Conservation (phyloP, 2,888 invertebrate genomes). For the Hirtodrosophila alboralis region DNA sequence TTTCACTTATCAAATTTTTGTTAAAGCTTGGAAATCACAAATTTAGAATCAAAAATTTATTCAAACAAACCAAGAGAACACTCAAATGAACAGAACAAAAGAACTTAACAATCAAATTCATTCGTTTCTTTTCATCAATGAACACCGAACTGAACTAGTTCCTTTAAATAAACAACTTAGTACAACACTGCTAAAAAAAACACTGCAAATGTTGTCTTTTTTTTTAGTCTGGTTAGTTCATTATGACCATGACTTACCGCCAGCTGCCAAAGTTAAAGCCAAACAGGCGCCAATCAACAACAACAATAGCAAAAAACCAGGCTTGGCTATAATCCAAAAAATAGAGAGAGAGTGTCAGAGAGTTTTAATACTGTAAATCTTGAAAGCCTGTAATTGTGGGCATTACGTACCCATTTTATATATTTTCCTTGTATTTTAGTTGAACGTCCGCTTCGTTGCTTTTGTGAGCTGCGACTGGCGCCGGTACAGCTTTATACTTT, state of each 20-base stretch:
- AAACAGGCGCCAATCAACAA: conserved; percentile 56
- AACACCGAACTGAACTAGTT: too few species aligned
- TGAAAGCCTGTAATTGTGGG: not conserved
- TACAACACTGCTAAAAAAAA: too few species aligned
- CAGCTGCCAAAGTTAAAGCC: conserved; percentile 56
- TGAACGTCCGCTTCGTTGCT: conserved; percentile 64
- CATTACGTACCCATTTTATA: conserved; percentile 44
- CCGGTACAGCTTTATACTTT: conserved; percentile 56
- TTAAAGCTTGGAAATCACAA: too few species aligned
- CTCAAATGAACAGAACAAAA: too few species aligned
- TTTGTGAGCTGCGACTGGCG: conserved; percentile 51
- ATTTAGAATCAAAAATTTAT: too few species aligned
- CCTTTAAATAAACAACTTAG: too few species aligned
- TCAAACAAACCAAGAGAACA: too few species aligned
- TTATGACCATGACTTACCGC: conserved; percentile 62
- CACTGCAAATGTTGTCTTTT: not conserved
- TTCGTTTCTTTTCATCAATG: too few species aligned
- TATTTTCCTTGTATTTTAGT: conserved; percentile 33
- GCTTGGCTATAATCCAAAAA: conserved; percentile 35
- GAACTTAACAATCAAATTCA: too few species aligned
- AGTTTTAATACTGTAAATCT: not conserved
- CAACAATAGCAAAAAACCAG: conserved; percentile 45
- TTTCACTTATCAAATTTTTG: too few species aligned
- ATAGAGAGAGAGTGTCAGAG: not conserved
- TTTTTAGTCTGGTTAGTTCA: not conserved